Base-by-base conservation (phyloP, 1,140 invertebrate species). In the Heliothis virescens region DNA sequence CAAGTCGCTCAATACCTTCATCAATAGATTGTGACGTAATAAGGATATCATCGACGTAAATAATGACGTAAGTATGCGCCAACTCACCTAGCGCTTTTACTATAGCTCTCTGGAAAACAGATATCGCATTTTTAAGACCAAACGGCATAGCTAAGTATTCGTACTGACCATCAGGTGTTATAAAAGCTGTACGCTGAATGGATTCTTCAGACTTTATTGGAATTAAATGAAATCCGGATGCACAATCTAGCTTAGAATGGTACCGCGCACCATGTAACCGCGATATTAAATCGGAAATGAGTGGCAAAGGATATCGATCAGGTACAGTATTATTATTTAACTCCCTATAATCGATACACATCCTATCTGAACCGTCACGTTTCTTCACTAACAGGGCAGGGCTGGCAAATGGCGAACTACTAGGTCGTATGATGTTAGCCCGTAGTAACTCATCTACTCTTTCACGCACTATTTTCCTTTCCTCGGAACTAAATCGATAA, bases 171-270 rank as follows among this genome's bases (percentile, higher is more conserved):
- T 90, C 85, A 11, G 88, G 87, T 0, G 92, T 93, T 21, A 90
- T 82, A 79, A 95, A 95, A 1, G 91, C 91, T 12, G 95, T 95
- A 63, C 93, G 93, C 26, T 93, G 72, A 26, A 85, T 91, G 21
- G 92, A 90, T 34, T 34, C 4, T 2, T 90, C 53, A 12, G 78
- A 65, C 10, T 87, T 77, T 0, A 96, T 82, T 12, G 88, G 87
- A 13, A 96, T 91, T 78, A 96, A 94, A 86, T 92, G 94, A 79
- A 94, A 96, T 0, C 95, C 95, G 50, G 80, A 85, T 1, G 81
- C 80, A 2, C 92, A 71, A 84, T 95, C 94, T 7, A 95, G 29
- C 26, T 48, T 41, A 11, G 76, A 71, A 80, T 82, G 10, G 9
- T 12, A 52, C 2, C 15, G 10, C 15, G 10, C 50, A 15, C 50